These are phyloP conservation scores for Loripinus fragilis DNA, from an alignment of 2,888 invertebrate species.

Conservation along the genomic window DNA sequence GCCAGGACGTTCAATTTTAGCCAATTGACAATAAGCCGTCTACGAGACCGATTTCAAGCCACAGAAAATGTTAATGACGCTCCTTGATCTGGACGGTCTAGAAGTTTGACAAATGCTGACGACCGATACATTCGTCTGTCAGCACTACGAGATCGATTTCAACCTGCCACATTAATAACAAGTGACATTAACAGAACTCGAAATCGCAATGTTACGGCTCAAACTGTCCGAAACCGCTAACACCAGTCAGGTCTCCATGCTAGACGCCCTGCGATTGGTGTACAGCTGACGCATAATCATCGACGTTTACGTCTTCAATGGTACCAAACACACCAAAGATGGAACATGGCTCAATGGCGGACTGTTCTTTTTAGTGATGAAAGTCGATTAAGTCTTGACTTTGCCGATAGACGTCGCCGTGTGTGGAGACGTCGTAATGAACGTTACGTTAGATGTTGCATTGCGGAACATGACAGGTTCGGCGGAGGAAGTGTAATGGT, in stretches of 20 bases:
- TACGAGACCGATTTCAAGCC: no score
- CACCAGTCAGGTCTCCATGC: not conserved
- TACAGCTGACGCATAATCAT: not conserved
- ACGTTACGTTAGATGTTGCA: not conserved
- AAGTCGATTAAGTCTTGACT: not conserved
- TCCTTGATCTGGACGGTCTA: no score
- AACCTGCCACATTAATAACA: no score
- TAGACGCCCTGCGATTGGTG: not conserved
- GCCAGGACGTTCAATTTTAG: no score
- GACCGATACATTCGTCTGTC: no score
- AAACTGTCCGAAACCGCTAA: no score
- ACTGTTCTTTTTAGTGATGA: not conserved
- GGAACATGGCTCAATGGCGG: not conserved
- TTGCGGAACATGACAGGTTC: not conserved
- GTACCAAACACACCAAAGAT: not conserved
- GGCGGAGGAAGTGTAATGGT: constrained; percentile 4
- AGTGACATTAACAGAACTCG: no score
- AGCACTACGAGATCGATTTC: no score
- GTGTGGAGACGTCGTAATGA: not conserved
- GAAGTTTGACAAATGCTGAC: no score
- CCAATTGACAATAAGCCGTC: no score
- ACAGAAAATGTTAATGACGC: no score
- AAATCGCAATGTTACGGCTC: no score
- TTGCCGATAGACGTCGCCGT: not conserved
- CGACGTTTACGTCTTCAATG: not conserved